phyloP scores from a whole-genome alignment of 92 coral and sea anemone species.

The Porites divaricata region DNA sequence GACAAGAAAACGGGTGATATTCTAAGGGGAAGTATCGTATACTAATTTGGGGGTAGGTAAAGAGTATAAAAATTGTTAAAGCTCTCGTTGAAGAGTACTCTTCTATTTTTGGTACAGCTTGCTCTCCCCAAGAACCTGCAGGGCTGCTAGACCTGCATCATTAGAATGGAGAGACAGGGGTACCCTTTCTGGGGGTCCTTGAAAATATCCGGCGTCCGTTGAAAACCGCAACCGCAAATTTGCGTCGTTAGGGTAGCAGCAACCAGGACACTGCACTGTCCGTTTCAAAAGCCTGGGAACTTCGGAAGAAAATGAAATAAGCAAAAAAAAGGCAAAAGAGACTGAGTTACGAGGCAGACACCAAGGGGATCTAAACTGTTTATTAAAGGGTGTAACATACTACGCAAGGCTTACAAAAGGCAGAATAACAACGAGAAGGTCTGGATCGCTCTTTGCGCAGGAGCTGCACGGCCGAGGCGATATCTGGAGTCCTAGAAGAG shows the following conservation, averaged over 20 bases:
- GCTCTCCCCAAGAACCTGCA: background rate
- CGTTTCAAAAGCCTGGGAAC: slow-evolving; percentile 58
- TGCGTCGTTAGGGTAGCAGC: slow-evolving; percentile 64
- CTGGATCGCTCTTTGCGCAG: too few relatives aligned
- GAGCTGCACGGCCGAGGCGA: too few relatives aligned
- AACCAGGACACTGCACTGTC: slow-evolving; percentile 58
- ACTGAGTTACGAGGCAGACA: too few relatives aligned
- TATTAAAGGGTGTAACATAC: too few relatives aligned
- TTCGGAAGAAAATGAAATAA: background rate
- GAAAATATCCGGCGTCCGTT: background rate
- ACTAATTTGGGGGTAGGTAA: slow-evolving; percentile 55
- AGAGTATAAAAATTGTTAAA: slow-evolving; percentile 42
- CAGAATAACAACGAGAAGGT: too few relatives aligned
- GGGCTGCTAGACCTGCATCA: background rate
- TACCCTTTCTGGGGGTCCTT: slow-evolving; percentile 10
- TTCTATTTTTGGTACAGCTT: slow-evolving; percentile 62
- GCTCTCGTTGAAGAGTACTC: slow-evolving; percentile 32
- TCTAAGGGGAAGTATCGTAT: slow-evolving; percentile 48
- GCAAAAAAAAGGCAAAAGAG: too few relatives aligned
- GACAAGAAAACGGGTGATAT: slow-evolving; percentile 49
- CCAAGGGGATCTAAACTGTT: too few relatives aligned
- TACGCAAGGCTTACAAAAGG: too few relatives aligned
- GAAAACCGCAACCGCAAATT: slow-evolving; percentile 55
- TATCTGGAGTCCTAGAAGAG: too few relatives aligned
- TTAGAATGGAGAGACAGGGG: background rate